phyloP scores from a whole-genome alignment of 2,888 invertebrate genomes.

The Macaria notata region DNA sequence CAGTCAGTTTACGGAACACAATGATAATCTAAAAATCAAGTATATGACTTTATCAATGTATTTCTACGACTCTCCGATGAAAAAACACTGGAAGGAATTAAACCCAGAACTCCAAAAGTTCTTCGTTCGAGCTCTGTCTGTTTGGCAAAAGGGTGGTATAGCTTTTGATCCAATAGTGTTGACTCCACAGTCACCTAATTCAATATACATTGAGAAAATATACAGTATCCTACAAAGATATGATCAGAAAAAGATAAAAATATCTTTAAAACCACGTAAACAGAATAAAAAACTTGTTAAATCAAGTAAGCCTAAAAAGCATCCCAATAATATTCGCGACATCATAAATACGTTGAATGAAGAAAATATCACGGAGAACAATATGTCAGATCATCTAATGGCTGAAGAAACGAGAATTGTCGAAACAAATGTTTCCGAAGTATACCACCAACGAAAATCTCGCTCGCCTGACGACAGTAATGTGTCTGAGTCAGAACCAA shows the following conservation, averaged over 20 bases:
- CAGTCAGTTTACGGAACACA: slow-evolving; percentile 28
- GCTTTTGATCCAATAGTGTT: slow-evolving; percentile 63
- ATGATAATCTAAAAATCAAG: slow-evolving; percentile 48
- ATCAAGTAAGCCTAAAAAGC: not conserved
- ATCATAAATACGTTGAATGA: slow-evolving; percentile 63
- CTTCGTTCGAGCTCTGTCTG: slow-evolving; percentile 57
- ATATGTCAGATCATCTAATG: slow-evolving; percentile 45
- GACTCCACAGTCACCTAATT: slow-evolving; percentile 50
- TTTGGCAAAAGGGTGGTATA: slow-evolving; percentile 74
- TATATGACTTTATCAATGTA: slow-evolving; percentile 52
- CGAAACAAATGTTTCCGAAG: slow-evolving; percentile 10
- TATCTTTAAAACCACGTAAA: slow-evolving; percentile 32
- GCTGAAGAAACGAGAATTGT: slow-evolving; percentile 52
- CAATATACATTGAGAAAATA: slow-evolving; percentile 56
- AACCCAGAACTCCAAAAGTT: slow-evolving; percentile 58
- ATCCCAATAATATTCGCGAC: slow-evolving; percentile 60
- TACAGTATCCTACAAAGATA: slow-evolving; percentile 50
- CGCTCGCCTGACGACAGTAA: slow-evolving; percentile 12
- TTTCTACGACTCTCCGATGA: slow-evolving; percentile 61
- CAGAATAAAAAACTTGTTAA: slow-evolving; percentile 46
- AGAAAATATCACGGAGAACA: slow-evolving; percentile 37
- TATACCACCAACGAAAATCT: slow-evolving; percentile 12
- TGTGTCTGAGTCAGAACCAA: not conserved
- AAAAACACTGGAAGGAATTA: slow-evolving; percentile 55
- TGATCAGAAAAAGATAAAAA: slow-evolving; percentile 27